Evolutionary conservation across 2,888 invertebrate genomes (phyloP).

Genomic region (Phalera bucephala): DNA sequence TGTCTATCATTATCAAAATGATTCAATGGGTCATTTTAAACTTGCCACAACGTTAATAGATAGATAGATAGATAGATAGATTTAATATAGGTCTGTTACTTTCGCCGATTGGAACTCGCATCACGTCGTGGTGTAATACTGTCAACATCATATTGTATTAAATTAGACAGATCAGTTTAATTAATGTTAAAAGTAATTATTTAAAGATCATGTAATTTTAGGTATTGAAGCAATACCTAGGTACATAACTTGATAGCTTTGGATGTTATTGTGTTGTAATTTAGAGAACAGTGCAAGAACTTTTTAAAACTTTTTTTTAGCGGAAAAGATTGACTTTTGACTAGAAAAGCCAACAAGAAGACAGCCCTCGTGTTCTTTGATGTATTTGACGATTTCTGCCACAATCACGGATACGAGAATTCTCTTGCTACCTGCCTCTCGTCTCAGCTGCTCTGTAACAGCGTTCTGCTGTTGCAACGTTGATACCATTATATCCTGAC

Average conservation of each 20-base stretch:
- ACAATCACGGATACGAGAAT: slow-evolving; percentile 95
- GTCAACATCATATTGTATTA: too few species aligned
- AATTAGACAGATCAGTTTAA: too few species aligned
- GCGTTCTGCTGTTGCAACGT: slow-evolving; percentile 96
- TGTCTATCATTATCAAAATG: too few species aligned
- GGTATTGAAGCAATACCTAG: slow-evolving; percentile 3
- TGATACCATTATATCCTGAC: slow-evolving; percentile 96
- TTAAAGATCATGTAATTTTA: too few species aligned
- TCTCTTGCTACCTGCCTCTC: slow-evolving; percentile 94
- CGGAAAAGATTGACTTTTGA: slow-evolving; percentile 98
- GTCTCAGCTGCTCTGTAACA: slow-evolving; percentile 95
- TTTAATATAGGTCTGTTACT: too few species aligned
- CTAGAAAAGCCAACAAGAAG: slow-evolving; percentile 96
- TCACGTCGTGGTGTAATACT: too few species aligned
- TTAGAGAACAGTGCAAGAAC: slow-evolving; percentile 93
- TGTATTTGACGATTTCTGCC: slow-evolving; percentile 94
- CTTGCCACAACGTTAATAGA: too few species aligned
- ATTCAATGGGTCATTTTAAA: too few species aligned
- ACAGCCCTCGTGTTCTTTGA: slow-evolving; percentile 96
- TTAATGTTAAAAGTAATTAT: too few species aligned
- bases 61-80: too few species aligned
- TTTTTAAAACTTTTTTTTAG: too few species aligned
- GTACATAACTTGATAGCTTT: slow-evolving; percentile 10
- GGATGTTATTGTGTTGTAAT: slow-evolving; percentile 12
- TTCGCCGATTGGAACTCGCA: too few species aligned